A percentile compares a stretch with the other conserved stretches of the same genome.
These are phyloP conservation scores for Microplitis demolitor DNA, from an alignment of 1,140 invertebrate genomes.

Conservation along the genomic window DNA sequence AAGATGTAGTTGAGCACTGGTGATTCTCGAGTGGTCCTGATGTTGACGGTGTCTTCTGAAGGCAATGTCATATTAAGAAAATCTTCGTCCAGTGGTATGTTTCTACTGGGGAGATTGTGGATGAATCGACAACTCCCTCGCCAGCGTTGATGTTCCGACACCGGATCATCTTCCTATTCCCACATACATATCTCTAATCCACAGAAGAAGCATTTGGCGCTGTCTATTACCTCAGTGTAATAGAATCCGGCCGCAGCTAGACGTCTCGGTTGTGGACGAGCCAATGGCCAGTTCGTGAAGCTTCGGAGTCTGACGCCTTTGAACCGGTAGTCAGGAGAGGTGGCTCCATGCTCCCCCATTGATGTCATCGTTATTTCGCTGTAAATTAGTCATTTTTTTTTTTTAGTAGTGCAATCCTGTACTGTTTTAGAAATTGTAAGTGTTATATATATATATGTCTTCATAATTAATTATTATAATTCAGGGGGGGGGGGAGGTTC, in stretches of 20 bases:
- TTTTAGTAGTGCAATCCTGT: too few relatives aligned
- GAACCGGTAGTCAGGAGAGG: constrained; percentile 45
- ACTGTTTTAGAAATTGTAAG: too few relatives aligned
- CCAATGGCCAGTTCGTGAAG: constrained; percentile 66
- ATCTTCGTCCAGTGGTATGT: constrained; percentile 64
- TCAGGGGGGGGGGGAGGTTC: too few relatives aligned
- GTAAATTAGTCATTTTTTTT: too few relatives aligned
- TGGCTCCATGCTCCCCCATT: background rate
- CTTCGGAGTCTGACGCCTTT: constrained; percentile 70
- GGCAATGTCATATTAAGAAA: constrained; percentile 33
- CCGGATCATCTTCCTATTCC: constrained; percentile 81
- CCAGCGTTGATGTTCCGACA: constrained; percentile 80
- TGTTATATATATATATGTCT: too few relatives aligned
- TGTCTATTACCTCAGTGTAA: constrained; percentile 71
- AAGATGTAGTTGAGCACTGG: constrained; percentile 49
- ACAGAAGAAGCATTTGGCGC: constrained; percentile 86
- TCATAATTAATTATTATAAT: too few relatives aligned
- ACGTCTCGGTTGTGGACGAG: constrained; percentile 63
- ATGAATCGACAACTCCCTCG: constrained; percentile 79
- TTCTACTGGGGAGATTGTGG: constrained; percentile 66
- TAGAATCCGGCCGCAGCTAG: constrained; percentile 84
- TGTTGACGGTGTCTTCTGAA: constrained; percentile 36
- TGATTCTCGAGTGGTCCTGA: too few relatives aligned
- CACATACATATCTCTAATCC: constrained; percentile 80
- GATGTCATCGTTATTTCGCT: too few relatives aligned